phyloP scores from a whole-genome alignment of 2,797 vertebrate genomes.

The Sus cebifrons region DNA sequence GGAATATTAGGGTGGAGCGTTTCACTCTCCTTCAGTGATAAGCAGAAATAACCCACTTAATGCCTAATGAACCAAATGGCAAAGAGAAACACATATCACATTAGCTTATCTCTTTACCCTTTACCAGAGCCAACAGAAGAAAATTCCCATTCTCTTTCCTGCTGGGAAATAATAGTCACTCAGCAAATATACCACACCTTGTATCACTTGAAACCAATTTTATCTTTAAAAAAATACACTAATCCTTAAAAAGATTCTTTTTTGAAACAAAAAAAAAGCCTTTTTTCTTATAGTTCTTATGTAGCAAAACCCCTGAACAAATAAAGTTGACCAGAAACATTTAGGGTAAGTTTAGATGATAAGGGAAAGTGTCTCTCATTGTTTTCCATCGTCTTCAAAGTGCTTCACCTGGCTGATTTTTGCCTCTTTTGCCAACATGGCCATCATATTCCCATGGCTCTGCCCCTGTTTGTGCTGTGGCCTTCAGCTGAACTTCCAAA shows the following conservation, averaged over 20 bases:
- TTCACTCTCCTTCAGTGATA: conserved; percentile 65
- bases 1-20: conserved; percentile 29
- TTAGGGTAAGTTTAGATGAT: not conserved
- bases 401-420: not conserved
- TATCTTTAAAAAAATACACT: conserved; percentile 5
- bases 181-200: conserved; percentile 15
- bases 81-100: not conserved
- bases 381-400: not conserved
- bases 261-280: not conserved
- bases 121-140: conserved; percentile 30
- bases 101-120: conserved; percentile 71
- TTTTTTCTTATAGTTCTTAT: not conserved
- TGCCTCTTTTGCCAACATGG: not conserved
- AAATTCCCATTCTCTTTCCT: conserved; percentile 56
- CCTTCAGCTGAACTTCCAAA: not conserved
- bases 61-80: conserved; percentile 18
- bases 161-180: conserved; percentile 33
- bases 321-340: not conserved
- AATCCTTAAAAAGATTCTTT: not conserved
- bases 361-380: not conserved
- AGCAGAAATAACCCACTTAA: conserved; percentile 61
- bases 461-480: not conserved
- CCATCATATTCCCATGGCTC: not conserved
- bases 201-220: conserved; percentile 53
- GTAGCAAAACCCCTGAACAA: not conserved